A percentile compares a stretch with the other conserved stretches of the same genome.
These are phyloP conservation scores for Burhinus bistriatus DNA, from an alignment of 2,113 vertebrate species.

Conservation along the genomic window DNA sequence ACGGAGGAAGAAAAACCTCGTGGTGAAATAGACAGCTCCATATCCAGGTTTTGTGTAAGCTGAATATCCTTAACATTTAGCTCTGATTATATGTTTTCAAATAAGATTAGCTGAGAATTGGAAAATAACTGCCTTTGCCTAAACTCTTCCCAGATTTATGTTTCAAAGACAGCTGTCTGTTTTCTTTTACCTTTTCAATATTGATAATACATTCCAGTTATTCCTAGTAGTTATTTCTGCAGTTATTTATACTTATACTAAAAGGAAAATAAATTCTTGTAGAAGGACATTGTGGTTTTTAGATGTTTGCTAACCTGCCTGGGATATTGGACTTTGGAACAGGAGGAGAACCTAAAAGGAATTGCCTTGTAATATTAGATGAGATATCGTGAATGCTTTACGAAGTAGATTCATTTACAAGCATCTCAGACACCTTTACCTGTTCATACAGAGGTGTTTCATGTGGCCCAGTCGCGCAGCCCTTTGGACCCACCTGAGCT, in stretches of 20 bases:
- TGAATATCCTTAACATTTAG: neutral
- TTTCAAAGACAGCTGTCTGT: neutral
- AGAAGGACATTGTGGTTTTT: neutral
- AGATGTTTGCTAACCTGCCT: neutral
- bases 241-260: neutral
- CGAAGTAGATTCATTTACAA: neutral
- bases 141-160: neutral
- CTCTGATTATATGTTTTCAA: neutral
- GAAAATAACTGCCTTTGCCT: neutral
- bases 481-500: neutral
- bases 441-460: rapidly evolving
- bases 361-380: neutral
- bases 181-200: neutral
- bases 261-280: neutral
- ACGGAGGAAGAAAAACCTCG: neutral
- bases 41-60: neutral
- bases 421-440: neutral
- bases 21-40: neutral
- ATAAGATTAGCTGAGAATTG: neutral
- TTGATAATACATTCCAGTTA: neutral
- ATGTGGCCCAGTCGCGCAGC: neutral
- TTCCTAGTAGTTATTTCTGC: neutral
- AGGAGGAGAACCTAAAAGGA: neutral
- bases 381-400: neutral
- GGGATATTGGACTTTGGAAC: neutral